Evolutionary conservation across 2,888 invertebrate genomes (phyloP).

Genomic region (Eupithecia dodoneata): DNA sequence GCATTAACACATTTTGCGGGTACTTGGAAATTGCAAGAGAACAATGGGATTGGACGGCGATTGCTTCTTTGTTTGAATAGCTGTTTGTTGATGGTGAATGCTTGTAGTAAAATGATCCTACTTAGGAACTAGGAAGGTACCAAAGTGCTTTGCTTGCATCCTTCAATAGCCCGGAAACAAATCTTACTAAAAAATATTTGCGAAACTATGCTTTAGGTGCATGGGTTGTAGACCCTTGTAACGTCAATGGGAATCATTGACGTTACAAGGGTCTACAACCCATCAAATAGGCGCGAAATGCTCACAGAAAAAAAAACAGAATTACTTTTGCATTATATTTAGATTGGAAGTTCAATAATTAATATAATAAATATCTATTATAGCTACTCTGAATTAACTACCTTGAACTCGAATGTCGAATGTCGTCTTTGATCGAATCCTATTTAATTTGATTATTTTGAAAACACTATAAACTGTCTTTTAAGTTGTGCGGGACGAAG

Average conservation of each 20-base stretch:
- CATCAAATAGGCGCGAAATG: not conserved
- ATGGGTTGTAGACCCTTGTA: too few species aligned
- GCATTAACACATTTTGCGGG: slow-evolving; percentile 63
- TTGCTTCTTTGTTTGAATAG: slow-evolving; percentile 28
- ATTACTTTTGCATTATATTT: not conserved
- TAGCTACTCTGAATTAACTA: too few species aligned
- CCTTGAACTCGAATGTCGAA: too few species aligned
- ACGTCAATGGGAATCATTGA: too few species aligned
- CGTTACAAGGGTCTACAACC: too few species aligned
- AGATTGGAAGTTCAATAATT: too few species aligned
- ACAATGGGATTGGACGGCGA: slow-evolving; percentile 31
- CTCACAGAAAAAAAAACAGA: not conserved
- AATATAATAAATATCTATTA: too few species aligned
- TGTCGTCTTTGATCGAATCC: too few species aligned
- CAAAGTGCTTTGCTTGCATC: not conserved
- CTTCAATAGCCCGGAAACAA: not conserved
- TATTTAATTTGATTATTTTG: too few species aligned
- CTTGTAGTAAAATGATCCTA: slow-evolving; percentile 9
- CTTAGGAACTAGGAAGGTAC: not conserved
- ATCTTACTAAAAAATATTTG: not conserved
- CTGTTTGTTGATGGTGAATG: slow-evolving; percentile 7
- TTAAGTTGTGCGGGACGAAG: too few species aligned
- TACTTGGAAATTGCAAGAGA: slow-evolving; percentile 28
- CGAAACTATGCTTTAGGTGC: not conserved
- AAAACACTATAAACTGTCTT: too few species aligned